phyloP scores from a whole-genome alignment of 2,797 vertebrate species.

The Rhinophrynus dorsalis region DNA sequence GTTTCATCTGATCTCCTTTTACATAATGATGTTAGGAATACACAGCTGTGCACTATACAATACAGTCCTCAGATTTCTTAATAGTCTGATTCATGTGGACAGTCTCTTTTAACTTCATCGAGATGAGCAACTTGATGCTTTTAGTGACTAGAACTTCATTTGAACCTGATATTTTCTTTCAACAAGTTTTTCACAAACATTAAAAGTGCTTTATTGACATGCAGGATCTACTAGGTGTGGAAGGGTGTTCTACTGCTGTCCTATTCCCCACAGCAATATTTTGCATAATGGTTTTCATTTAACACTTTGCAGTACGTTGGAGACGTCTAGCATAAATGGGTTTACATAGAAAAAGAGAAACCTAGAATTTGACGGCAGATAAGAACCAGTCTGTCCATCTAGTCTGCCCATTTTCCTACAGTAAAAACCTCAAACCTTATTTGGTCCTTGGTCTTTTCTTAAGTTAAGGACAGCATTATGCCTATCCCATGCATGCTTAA shows the following conservation, averaged over 20 bases:
- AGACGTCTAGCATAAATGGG: no score
- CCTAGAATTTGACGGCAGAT: no score
- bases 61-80: background rate
- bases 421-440: no score
- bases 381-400: no score
- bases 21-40: background rate
- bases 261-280: background rate
- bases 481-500: no score
- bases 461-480: no score
- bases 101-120: background rate
- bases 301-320: no score
- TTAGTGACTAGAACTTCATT: background rate
- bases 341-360: no score
- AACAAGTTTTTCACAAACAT: background rate
- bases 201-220: conserved; percentile 1
- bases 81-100: background rate
- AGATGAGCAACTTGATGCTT: background rate
- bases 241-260: background rate
- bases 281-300: no score
- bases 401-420: no score
- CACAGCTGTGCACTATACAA: conserved; percentile 10
- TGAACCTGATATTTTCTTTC: conserved; percentile 14
- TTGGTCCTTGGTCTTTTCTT: no score
- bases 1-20: background rate
- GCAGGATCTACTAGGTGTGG: background rate